Base-by-base conservation (phyloP, 2,888 invertebrate genomes). In the Icerya purchasi region DNA sequence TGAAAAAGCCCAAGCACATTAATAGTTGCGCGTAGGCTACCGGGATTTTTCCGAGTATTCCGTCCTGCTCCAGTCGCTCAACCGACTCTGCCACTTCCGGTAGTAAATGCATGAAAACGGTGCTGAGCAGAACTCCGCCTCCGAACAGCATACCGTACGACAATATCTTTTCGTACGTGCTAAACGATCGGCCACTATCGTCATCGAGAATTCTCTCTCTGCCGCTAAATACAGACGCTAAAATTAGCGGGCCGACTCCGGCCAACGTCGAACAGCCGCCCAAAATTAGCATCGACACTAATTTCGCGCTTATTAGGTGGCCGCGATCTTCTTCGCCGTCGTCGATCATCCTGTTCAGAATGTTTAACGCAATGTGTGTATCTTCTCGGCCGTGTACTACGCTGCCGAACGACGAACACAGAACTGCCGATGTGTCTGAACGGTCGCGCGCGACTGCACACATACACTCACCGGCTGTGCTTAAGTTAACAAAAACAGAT, bases 41-140 rank as follows among this genome's bases (percentile, higher is more conserved):
- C 2, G 58, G 56, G 23, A 57, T 20, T 3, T 49, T 50, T 23
- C 52, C 18, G 22, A 53, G 22, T 50, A 70, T 70, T 1, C 72
- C 70, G 23, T 70, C 68, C 1, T 68, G 64, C 65, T 75, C 73
- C 58, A 78, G 71, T 8, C 66, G 65, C 50, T 73, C 74, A 60
- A 80, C 76, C 62, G 75, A 74, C 63, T 76, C 75, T 19, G 78
- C 70, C 18, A 81, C 78, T 70, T 81, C 81, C 14, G 81, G 81
- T 25, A 80, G 77, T 50, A 81, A 71, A 66, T 81, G 81, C 2
- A 81, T 68, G 68, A 81, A 80, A 3, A 79, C 78, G 10, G 81
- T 81, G 67, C 77, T 78, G 18, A 81, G 71, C 22, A 81, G 71
- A 5, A 81, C 80, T 14, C 81, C 81, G 19, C 81, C 81, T 8